Evolutionary conservation across 2,113 vertebrate genomes (phyloP).

Genomic region (Indri indri): DNA sequence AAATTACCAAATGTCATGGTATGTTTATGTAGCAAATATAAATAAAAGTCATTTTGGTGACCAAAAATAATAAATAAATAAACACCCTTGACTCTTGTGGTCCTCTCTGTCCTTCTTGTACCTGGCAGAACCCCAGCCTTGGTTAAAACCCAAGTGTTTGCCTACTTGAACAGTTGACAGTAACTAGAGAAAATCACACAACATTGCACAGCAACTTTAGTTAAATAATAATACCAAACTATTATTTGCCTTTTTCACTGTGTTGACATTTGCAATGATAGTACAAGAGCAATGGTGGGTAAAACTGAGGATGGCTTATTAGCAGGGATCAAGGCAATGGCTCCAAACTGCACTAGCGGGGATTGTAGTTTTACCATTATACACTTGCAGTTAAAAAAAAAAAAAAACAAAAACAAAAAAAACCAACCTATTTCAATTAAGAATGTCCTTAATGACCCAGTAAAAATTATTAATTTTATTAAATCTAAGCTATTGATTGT

Average conservation of each 20-base stretch:
- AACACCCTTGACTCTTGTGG: background rate
- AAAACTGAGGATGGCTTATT: background rate
- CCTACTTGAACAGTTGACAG: background rate
- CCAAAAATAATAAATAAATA: too few species aligned
- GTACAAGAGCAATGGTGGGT: background rate
- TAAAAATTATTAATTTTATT: background rate
- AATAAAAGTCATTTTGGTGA: constrained; percentile 59
- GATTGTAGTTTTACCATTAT: background rate
- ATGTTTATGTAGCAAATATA: constrained; percentile 13
- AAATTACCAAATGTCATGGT: background rate
- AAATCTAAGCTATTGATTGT: background rate
- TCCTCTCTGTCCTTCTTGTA: background rate
- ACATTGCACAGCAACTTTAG: background rate
- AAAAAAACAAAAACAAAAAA: background rate
- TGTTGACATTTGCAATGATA: background rate
- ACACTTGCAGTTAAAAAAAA: background rate
- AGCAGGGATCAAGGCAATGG: background rate
- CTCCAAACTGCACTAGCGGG: background rate
- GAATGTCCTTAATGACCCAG: background rate
- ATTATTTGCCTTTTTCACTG: background rate
- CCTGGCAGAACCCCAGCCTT: background rate
- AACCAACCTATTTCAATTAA: background rate
- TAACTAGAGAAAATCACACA: background rate
- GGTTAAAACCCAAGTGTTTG: background rate
- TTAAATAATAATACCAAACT: background rate